Evolutionary conservation across 2,113 vertebrate species (phyloP), one percentile per base, ranked within the genome.

Genomic region (Plecotus auritus): DNA sequence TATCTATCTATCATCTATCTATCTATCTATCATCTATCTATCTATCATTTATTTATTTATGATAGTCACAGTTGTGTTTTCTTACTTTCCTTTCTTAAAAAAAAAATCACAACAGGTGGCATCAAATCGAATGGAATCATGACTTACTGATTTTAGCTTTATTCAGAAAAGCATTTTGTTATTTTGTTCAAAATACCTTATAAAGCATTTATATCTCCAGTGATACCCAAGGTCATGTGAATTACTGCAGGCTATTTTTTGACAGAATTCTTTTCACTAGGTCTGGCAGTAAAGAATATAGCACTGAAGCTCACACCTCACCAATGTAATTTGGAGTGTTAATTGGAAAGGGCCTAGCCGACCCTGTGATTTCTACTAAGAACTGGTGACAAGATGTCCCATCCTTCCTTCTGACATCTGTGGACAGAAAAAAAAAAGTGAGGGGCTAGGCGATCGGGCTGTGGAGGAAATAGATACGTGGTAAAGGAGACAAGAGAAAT

Each of bases 291-390:
- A 95, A 69, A 92, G 47, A 76, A 85, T 26, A 66, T 28, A 90
- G 35, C 70, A 73, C 45, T 69, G 92, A 96, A 83, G 22, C 47
- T 98, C 78, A 93, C 88, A 94, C 86, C 94, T 97, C 86, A 97
- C 64, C 32, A 93, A 49, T 85, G 83, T 96, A 96, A 97, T 98
- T 96, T 97, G 76, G 98, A 97, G 96, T 97, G 97, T 97, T 98
- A 98, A 98, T 98, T 98, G 97, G 73, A 94, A 96, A 98, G 73
- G 84, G 95, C 66, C 77, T 72, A 20, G 22, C 4, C 95, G 92
- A 93, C 93, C 94, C 95, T 97, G 95, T 94, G 86, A 94, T 97
- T 81, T 82, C 37, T 95, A 13, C 76, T 37, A 78, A 92, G 64
- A n/a, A 32, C 35, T 54, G 82, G 22, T 88, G 59, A 93, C 67